Base-by-base conservation (phyloP, 2,888 invertebrate genomes). In the Ethmia dodecea region DNA sequence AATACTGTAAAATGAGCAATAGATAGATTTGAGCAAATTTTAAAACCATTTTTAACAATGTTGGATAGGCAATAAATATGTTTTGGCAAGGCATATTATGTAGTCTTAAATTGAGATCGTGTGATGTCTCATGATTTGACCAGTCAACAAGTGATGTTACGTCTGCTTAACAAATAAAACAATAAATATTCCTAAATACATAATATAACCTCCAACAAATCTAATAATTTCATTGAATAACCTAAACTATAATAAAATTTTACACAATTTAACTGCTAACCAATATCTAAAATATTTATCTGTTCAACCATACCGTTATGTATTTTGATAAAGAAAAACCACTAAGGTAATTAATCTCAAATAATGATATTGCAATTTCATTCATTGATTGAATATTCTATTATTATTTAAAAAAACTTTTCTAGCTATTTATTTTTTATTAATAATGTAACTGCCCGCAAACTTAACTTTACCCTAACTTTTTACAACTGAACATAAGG, bases 21-120 rank as follows among this genome's bases (percentile, higher is more conserved):
- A 26, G 2, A 40, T 41, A 11, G 30, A 35, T 45, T 66, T 69
- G 69, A 70, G 69, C 70, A 64, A 11, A 10, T 42, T n/a, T 13
- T 24, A n/a, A n/a, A n/a, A n/a, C n/a, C n/a, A n/a, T 16, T 33
- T 76, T 77, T 81, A 11, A 26, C 6, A 10, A 12, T 1, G 5
- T 12, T 26, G 12, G 11, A 26, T 28, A 47, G 52, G 51, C 48
- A 58, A 61, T 59, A 60, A 54, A 54, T 52, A 13, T 35, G 75
- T 76, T 83, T 83, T 83, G 84, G 83, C 83, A 84, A 83, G 83
- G 70, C 63, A 67, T 64, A 66, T 62, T 59, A 53, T 59, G 60
- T 72, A 80, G 73, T 78, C 73, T 79, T 67, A 59, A 52, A 45
- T 60, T 71, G 83, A 84, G 84, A 83, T 84, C 83, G 67, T 67